Conservation (phyloP, 2,888 invertebrate genomes). For the Archaeoteleia sp. region DNA sequence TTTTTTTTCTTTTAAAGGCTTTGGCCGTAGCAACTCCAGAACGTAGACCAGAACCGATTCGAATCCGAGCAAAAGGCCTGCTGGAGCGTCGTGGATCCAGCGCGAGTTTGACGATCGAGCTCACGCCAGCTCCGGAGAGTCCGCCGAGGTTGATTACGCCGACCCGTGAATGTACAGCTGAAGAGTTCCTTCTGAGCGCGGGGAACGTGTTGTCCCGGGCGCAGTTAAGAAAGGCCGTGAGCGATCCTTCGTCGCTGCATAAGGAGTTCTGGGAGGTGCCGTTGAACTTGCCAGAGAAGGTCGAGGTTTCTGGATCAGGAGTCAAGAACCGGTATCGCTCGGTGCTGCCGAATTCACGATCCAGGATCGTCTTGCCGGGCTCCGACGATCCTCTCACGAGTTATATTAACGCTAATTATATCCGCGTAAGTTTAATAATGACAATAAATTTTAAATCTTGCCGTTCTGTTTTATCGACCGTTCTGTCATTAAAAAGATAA, state of each 20-base stretch:
- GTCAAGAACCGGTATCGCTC: conserved; percentile 92
- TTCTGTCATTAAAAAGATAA: no score
- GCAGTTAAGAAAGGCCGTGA: conserved; percentile 76
- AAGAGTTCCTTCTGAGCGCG: conserved; percentile 78
- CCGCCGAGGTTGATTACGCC: conserved; percentile 76
- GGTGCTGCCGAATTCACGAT: conserved; percentile 92
- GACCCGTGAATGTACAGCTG: conserved; percentile 77
- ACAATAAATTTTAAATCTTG: no score
- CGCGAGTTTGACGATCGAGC: conserved; percentile 90
- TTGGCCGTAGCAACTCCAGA: conserved; percentile 65
- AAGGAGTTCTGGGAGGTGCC: conserved; percentile 97
- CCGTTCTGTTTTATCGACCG: no score
- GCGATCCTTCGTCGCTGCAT: conserved; percentile 78
- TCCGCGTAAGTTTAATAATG: conserved; percentile 84
- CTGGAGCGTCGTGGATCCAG: conserved; percentile 92
- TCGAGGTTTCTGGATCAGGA: conserved; percentile 91
- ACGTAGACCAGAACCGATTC: conserved; percentile 75
- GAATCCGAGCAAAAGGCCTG: conserved; percentile 80
- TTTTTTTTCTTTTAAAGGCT: conserved; percentile 59
- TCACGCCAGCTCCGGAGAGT: conserved; percentile 74
- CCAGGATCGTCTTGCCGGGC: conserved; percentile 83
- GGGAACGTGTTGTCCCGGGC: conserved; percentile 77
- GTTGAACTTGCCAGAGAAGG: conserved; percentile 92
- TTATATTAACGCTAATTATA: conserved; percentile 96
- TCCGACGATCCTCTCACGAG: conserved; percentile 79